These are phyloP conservation scores for Synchiropus splendidus DNA, from an alignment of 2,113 vertebrate genomes.

Conservation along the genomic window DNA sequence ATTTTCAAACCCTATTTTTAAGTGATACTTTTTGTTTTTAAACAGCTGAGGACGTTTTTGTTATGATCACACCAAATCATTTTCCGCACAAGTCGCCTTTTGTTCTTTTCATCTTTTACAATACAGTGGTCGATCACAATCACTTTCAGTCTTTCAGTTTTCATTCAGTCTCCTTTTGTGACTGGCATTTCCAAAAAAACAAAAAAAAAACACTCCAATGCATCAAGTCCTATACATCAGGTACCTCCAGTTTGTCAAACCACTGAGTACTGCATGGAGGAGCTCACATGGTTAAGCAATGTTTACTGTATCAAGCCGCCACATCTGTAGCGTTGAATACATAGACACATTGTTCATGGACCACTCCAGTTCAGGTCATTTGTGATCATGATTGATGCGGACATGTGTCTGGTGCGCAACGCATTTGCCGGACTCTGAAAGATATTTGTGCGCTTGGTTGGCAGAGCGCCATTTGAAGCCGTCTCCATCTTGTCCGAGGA, in stretches of 20 bases:
- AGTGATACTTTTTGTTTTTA: too few relatives aligned
- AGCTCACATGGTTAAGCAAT: not conserved
- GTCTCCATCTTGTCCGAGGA: conserved; percentile 33
- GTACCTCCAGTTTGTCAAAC: conserved; percentile 4
- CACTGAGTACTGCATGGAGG: conserved; percentile 3
- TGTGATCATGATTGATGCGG: conserved; percentile 34
- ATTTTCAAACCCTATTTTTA: too few relatives aligned
- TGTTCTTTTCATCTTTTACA: too few relatives aligned
- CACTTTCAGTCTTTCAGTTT: too few relatives aligned
- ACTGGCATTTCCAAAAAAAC: too few relatives aligned
- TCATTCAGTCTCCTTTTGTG: too few relatives aligned
- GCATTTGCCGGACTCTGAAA: conserved; percentile 13
- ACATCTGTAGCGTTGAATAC: conserved; percentile 2
- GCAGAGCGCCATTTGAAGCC: conserved; percentile 30
- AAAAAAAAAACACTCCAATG: too few relatives aligned
- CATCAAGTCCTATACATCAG: too few relatives aligned
- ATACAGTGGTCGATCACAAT: too few relatives aligned
- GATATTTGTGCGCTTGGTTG: conserved; percentile 24
- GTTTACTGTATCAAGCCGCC: conserved; percentile 9
- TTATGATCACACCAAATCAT: too few relatives aligned
- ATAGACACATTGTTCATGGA: conserved; percentile 15
- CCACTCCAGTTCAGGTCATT: conserved; percentile 21
- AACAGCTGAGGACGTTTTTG: too few relatives aligned
- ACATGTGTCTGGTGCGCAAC: conserved; percentile 31
- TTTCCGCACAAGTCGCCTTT: too few relatives aligned